Evolutionary conservation across 2,888 invertebrate species (phyloP), one percentile per base, ranked within the genome.

Genomic region (Choristoneura rosaceana): DNA sequence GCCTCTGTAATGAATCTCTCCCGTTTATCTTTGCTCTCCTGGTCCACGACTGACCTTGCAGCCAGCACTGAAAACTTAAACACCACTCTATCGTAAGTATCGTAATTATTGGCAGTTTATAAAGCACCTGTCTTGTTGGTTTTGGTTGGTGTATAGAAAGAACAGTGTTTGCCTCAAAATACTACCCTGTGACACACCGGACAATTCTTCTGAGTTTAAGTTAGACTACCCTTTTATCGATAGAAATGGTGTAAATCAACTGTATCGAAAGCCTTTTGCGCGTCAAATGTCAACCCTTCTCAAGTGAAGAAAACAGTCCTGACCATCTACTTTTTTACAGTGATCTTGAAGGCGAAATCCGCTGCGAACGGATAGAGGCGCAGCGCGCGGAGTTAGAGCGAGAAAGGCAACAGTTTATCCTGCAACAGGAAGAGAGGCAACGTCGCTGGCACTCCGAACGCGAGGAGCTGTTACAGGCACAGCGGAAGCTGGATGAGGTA

Each of bases 11-110:
- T 96, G 87, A 97, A 97, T 92, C 95, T 98, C 78, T 97, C 98
- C 15, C 95, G 98, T 2, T 94, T 97, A 68, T 98, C 98, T 25
- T 94, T 98, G 77, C 95, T 97, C 61, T 97, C 97, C 86, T 97
- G 97, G 95, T 97, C 97, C 76, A 96, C 97, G 79, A 96, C 97
- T 41, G 97, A 97, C 90, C 95, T 98, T 70, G 97, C 97, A 10
- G 95, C 96, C 34, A 96, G 96, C 76, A 95, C 95, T 43, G 96
- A 96, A 85, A 96, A 96, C 90, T 91, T 96, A 73, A 94, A 94
- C 71, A 87, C 86, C 17, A 89, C 92, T 10, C 80, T 91, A 15
- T 90, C 91, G 93, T 92, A 58, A 87, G 90, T 88, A 73, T 4
- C 58, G 9, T 17, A 47, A 5, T 25, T 25, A 25, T 25, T 25